Base-by-base conservation (phyloP, 2,888 invertebrate species). In the Cataglyphis livida region DNA sequence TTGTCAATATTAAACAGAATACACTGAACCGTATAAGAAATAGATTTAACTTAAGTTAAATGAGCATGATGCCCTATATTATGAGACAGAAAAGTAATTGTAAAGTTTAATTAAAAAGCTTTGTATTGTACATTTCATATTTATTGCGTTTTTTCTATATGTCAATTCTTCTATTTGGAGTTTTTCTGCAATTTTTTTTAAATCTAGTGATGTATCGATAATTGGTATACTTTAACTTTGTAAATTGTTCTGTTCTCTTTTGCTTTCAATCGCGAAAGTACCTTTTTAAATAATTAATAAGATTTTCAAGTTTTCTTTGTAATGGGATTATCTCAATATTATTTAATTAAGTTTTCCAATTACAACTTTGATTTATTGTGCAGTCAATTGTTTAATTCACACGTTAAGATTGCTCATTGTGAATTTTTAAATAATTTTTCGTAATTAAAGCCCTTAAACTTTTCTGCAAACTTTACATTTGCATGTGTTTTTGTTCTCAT, bases 1-100 rank as follows among this genome's bases (percentile, higher is more conserved):
- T 48, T 62, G 51, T 51, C 75, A 64, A 75, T 75, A 75, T 75
- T 64, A 75, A 61, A 62, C 18, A 9, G 15, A 61, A 75, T 7
- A 48, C 18, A 48, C 35, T 21, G 35, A 51, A 35, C 10, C 6
- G 35, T 64, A 7, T 32, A 38, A 51, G 44, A 61, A 61, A 32
- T 38, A 18, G 25, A 71, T 10, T 75, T 51, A 54, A 70, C 51
- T 70, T 21, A 62, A 75, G 48, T 12, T 64, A 54, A 64, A 51
- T 21, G 25, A 62, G 28, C n/a, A 41, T 44, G 21, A 75, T 21
- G 21, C 3, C 5, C 12, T 51, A 10, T 18, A 51, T 10, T 25
- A 75, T n/a, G 51, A 25, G 64, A 64, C 38, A 64, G 51, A 75
- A 41, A 21, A 65, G 35, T 35, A 21, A 48, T 44, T 3, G 21